phyloP scores from a whole-genome alignment of 2,888 invertebrate species.

The Gerris lacustris region DNA sequence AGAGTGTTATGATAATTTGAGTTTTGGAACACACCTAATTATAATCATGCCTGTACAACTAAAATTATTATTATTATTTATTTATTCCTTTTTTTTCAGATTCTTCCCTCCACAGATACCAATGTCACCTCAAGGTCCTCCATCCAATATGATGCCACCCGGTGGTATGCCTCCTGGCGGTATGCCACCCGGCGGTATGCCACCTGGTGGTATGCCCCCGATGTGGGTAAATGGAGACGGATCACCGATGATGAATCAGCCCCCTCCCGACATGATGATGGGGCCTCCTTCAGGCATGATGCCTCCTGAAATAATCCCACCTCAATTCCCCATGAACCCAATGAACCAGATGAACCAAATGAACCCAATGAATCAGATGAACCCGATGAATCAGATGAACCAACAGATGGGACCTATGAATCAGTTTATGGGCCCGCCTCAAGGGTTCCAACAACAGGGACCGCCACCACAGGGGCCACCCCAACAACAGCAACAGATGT shows the following conservation, averaged over 20 bases:
- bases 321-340: neutral
- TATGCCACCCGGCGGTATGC: constrained; percentile 7
- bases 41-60: too few species aligned
- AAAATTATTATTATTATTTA: neutral
- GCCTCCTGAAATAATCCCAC: constrained; percentile 7
- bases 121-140: constrained; percentile 43
- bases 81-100: neutral
- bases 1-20: too few species aligned
- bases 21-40: too few species aligned
- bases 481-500: neutral
- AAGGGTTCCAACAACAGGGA: neutral
- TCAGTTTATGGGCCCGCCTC: neutral
- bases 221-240: constrained; percentile 2
- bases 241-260: constrained; percentile 33
- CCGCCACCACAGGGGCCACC: neutral
- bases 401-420: neutral
- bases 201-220: constrained; percentile 24
- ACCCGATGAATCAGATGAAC: constrained; percentile 43
- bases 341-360: constrained; percentile 40
- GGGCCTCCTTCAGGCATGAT: constrained; percentile 14
- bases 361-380: constrained; percentile 31
- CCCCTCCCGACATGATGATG: constrained; percentile 25
- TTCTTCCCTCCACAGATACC: constrained; percentile 29
- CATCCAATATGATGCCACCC: constrained; percentile 20
- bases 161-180: constrained; percentile 20